A percentile compares a stretch with the other conserved stretches of the same genome.
Conservation (phyloP, 2,797 vertebrate genomes). For the Rallus crepitans region DNA sequence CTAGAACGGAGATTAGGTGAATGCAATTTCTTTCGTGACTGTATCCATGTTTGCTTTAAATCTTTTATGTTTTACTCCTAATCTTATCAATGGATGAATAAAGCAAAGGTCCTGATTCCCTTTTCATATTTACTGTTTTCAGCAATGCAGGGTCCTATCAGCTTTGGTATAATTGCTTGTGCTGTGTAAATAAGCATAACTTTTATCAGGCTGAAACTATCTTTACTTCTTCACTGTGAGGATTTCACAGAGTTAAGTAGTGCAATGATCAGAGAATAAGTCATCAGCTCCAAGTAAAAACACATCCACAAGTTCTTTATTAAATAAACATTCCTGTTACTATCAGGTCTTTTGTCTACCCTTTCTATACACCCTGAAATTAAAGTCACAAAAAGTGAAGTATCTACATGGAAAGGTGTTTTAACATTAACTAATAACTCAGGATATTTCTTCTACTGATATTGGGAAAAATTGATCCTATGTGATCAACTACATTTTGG, state of each 20-base stretch:
- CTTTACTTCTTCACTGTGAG: neutral
- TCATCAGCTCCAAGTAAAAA: neutral
- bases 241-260: neutral
- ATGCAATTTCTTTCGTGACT: neutral
- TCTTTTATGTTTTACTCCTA: neutral
- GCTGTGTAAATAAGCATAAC: neutral
- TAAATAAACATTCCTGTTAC: neutral
- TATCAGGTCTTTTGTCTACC: rapidly evolving
- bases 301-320: neutral
- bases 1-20: neutral
- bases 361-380: neutral
- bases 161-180: neutral
- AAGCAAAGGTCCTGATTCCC: neutral
- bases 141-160: neutral
- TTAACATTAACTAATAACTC: neutral
- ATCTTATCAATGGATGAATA: neutral
- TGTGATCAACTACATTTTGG: neutral
- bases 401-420: neutral
- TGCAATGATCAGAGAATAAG: neutral
- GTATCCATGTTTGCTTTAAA: neutral
- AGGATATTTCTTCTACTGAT: neutral
- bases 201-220: neutral
- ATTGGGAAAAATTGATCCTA: neutral
- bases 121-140: neutral
- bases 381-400: neutral